These are phyloP conservation scores for Pristionchus mayeri DNA, from an alignment of 2,888 invertebrate genomes.

Conservation along the genomic window DNA sequence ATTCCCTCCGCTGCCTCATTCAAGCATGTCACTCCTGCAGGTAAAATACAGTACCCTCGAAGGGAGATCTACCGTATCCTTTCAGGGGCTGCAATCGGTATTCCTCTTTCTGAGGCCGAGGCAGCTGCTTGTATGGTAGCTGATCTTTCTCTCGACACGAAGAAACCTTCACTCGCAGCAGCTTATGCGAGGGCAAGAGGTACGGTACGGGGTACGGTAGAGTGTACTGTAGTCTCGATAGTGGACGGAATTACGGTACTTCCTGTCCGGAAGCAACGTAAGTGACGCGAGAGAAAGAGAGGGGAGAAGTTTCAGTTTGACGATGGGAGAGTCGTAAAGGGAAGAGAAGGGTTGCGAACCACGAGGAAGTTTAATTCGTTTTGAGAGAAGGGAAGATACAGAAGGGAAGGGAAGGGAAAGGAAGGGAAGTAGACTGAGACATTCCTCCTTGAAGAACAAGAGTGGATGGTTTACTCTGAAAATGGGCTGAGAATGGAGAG, in stretches of 20 bases:
- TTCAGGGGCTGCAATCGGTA: constrained; percentile 88
- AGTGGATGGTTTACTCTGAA: constrained; percentile 57
- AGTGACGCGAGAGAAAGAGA: constrained; percentile 29
- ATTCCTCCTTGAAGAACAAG: constrained; percentile 57
- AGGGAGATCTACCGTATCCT: too few relatives aligned
- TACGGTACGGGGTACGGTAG: constrained; percentile 39
- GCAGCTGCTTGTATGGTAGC: constrained; percentile 93
- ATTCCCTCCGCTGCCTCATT: constrained; percentile 92
- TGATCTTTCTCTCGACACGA: constrained; percentile 82
- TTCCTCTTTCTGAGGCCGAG: constrained; percentile 85
- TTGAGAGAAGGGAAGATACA: constrained; percentile 30
- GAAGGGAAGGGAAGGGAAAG: not conserved
- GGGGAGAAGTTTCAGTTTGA: constrained; percentile 35
- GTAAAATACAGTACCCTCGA: constrained; percentile 51
- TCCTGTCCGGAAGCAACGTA: constrained; percentile 1
- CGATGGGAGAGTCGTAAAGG: not conserved
- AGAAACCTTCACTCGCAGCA: constrained; percentile 82
- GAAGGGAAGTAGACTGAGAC: not conserved
- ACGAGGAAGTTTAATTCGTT: not conserved
- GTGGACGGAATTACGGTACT: not conserved
- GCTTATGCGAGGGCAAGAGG: constrained; percentile 95
- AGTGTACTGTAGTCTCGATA: not conserved
- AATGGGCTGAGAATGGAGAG: constrained; percentile 50
- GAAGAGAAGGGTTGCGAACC: constrained; percentile 22
- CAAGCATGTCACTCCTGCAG: constrained; percentile 96